Base-by-base conservation (phyloP, 2,797 vertebrate species). In the Gymnoscopelus braueri region DNA sequence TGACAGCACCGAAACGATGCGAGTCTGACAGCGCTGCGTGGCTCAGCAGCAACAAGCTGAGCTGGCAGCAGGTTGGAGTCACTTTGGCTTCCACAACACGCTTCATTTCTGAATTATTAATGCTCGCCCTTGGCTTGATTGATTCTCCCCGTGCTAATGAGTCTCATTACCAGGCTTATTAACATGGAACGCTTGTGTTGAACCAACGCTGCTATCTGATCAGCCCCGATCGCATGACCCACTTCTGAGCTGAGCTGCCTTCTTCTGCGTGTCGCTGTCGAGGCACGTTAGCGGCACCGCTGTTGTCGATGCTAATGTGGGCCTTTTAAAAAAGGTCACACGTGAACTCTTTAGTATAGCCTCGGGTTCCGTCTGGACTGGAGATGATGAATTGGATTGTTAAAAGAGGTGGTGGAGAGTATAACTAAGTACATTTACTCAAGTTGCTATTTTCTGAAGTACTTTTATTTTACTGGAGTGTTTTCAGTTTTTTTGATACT, bases 131-230 rank as follows among this genome's bases (percentile, higher is more conserved):
- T 87, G 81, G 90, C 88, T 84, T 84, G 80, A 92, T 93, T 90
- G 91, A 91, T 91, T 93, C 91, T 87, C 82, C 32, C 84, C 84
- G 89, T 91, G 81, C 75, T 94, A 94, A 94, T 91, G 93, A 93
- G 89, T 63, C 92, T 94, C 91, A 92, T 94, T 94, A 94, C 90
- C 78, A 85, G 79, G 53, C 69, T 77, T 92, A 83, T 92, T 93
- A 93, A 81, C 86, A 91, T 79, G 82, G 39, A 74, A 61, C 71
- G 50, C 69, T 71, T 82, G 83, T 87, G 86, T 48, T 77, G 74
- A 85, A 79, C 9, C 7, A 44, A 44, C 39, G 39, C 39, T 60
- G 87, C 77, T 79, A 86, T 84, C 84, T 67, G 90, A 92, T 91
- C 84, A 3, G 66, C 68, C 62, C 15, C 47, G 84, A 83, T 93